Percentiles rank a stretch among this genome's conserved stretches.
phyloP scores from a whole-genome alignment of 2,113 vertebrate species.

The Phodopus roborovskii region DNA sequence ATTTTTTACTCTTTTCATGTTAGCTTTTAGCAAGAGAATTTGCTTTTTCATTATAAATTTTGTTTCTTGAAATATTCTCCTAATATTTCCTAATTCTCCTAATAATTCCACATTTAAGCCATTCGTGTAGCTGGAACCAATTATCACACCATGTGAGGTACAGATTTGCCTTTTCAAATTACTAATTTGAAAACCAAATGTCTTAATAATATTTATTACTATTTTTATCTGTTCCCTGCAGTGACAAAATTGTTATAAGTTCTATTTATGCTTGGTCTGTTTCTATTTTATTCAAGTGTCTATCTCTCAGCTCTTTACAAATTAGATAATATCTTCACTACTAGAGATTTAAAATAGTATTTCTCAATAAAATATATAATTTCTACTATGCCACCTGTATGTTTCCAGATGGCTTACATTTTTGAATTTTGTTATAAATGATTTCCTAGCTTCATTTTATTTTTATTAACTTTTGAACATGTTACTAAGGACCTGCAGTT shows the following conservation, averaged over 20 bases:
- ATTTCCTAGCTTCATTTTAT: background rate
- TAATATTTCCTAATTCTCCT: too few relatives aligned
- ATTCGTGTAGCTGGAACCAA: background rate
- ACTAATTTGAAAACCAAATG: background rate
- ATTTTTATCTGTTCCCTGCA: background rate
- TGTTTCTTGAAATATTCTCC: background rate
- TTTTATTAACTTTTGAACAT: constrained; percentile 25
- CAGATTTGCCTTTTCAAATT: background rate
- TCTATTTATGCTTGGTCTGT: background rate
- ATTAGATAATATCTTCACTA: background rate
- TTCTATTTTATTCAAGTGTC: background rate
- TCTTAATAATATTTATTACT: background rate
- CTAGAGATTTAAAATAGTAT: background rate
- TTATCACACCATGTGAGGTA: background rate
- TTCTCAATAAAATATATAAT: constrained; percentile 34
- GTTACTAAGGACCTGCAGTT: background rate
- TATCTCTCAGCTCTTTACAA: background rate
- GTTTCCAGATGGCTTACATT: background rate
- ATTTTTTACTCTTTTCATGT: background rate
- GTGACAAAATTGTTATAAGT: background rate
- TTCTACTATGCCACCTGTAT: background rate
- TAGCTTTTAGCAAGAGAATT: background rate
- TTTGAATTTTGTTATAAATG: background rate
- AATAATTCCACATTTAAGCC: constrained; percentile 18
- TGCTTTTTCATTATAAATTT: background rate